Evolutionary conservation across 2,113 vertebrate genomes (phyloP).

Genomic region (Odontesthes bonariensis): DNA sequence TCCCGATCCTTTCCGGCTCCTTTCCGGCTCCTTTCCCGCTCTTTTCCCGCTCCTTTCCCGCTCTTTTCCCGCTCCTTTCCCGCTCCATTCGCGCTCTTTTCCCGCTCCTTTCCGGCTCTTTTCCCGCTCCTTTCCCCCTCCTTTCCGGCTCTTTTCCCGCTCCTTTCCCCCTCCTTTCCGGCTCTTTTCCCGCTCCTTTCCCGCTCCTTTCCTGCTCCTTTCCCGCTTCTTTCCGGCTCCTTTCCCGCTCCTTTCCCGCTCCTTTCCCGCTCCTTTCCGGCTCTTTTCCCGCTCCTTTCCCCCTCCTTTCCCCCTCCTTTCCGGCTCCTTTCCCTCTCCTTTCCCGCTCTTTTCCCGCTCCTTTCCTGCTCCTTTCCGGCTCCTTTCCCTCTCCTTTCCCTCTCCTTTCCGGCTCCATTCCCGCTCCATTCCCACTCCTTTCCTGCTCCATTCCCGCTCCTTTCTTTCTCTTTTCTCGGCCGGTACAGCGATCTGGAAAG

Average conservation of each 20-base stretch:
- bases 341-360: background rate
- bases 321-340: no score
- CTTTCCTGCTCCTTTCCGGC: background rate
- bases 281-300: no score
- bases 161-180: no score
- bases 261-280: background rate
- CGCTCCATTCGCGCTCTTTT: no score
- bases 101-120: background rate
- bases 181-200: background rate
- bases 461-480: slow-evolving; percentile 1
- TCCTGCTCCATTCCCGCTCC: no score
- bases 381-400: no score
- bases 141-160: background rate
- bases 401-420: background rate
- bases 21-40: background rate
- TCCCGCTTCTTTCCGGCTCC: background rate
- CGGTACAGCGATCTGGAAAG: slow-evolving; percentile 58
- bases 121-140: no score
- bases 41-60: background rate
- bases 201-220: background rate
- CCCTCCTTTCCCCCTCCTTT: no score
- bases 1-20: no score
- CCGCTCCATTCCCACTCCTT: no score
- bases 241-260: background rate
- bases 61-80: background rate